Conservation (phyloP, 2,113 vertebrate species). For the Nettapus auritus region DNA sequence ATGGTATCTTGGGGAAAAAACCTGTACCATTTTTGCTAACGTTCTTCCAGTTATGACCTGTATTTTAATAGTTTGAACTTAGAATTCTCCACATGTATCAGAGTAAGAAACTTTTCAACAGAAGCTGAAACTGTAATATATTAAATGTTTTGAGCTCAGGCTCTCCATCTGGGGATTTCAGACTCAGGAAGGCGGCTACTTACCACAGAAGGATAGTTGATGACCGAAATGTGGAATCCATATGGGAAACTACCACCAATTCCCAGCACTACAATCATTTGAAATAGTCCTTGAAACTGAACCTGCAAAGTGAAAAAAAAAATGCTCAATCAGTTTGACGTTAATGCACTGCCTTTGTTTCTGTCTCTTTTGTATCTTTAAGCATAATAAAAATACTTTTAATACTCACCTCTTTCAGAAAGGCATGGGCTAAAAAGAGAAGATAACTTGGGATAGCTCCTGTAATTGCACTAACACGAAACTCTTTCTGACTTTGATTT, state of each 20-base stretch:
- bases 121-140: background rate
- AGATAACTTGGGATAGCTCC: background rate
- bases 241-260: conserved; percentile 88
- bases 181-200: conserved; percentile 25
- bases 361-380: background rate
- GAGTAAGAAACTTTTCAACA: background rate
- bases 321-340: background rate
- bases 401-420: background rate
- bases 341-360: background rate
- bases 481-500: background rate
- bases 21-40: no score
- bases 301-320: conserved; percentile 41
- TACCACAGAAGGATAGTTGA: conserved; percentile 84
- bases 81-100: background rate
- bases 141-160: background rate
- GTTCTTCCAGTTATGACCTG: background rate
- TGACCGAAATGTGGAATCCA: conserved; percentile 84
- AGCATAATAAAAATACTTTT: background rate
- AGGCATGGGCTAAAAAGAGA: background rate
- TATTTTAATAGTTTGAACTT: background rate
- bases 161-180: background rate
- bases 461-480: background rate
- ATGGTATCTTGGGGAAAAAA: background rate
- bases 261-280: conserved; percentile 78
- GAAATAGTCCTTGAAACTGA: conserved; percentile 62